phyloP scores from a whole-genome alignment of 2,888 invertebrate genomes.

The Trichogramma evanescens region DNA sequence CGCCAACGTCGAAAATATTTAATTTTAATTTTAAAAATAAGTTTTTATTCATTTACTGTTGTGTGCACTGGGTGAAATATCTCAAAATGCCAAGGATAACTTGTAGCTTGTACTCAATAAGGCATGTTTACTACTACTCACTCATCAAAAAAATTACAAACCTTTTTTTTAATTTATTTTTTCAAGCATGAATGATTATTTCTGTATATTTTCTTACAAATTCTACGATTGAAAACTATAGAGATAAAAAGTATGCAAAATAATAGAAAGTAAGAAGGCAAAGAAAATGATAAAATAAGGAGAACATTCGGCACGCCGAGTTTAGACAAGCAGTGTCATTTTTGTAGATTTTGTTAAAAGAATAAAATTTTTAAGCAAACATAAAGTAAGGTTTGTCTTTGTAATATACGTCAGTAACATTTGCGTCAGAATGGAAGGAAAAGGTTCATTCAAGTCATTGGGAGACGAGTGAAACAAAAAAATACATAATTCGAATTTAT shows the following conservation, averaged over 20 bases:
- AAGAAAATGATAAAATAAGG: slow-evolving; percentile 3
- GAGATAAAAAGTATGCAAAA: slow-evolving; percentile 1
- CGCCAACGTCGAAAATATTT: too few relatives aligned
- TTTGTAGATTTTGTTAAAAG: not conserved
- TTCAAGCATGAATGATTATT: not conserved
- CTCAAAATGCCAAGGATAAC: too few relatives aligned
- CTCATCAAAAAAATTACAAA: too few relatives aligned
- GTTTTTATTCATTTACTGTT: too few relatives aligned
- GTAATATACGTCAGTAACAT: too few relatives aligned
- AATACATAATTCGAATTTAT: not conserved
- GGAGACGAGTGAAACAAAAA: not conserved
- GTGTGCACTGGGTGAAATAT: too few relatives aligned
- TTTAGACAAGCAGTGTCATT: too few relatives aligned
- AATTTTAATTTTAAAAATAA: too few relatives aligned
- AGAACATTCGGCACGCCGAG: not conserved
- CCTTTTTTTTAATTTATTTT: not conserved
- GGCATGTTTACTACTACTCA: too few relatives aligned
- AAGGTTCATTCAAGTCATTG: not conserved
- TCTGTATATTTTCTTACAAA: slow-evolving; percentile 18
- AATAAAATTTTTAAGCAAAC: not conserved
- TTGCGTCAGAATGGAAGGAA: too few relatives aligned
- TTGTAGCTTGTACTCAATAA: too few relatives aligned
- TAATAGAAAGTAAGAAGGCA: not conserved
- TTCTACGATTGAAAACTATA: slow-evolving; percentile 10
- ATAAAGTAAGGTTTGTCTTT: too few relatives aligned